Base-by-base conservation (phyloP, 2,113 vertebrate genomes). In the Motacilla tschutschensis region DNA sequence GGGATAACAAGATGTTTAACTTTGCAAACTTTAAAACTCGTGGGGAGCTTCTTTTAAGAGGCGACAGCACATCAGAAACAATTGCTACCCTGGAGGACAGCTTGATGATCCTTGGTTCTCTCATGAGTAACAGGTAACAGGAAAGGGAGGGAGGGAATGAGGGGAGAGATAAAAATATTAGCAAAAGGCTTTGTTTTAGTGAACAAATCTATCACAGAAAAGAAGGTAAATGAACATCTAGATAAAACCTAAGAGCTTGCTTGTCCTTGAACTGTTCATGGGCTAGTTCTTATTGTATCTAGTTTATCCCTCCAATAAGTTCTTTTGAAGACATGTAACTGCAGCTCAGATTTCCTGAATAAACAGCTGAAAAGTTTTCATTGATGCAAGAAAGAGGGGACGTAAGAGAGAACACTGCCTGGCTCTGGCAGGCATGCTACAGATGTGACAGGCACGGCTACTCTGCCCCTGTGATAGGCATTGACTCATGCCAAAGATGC, bases 81-180 rank as follows among this genome's bases (percentile, higher is more conserved):
- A 98, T 99, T n/a, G 69, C 98, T 83, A 97, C 75, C 90, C 98
- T 99, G 98, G 99, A 99, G 87, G 99, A 99, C 96, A 99, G 98
- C 91, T 92, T 99, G 90, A 99, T 99, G 98, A 50, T 99, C 64
- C 95, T 99, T 87, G 97, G 98, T 4, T 98, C 99, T 48, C 97
- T 99, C 9, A 97, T 99, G 98, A 99, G 93, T 95, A 99, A 98
- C 96, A 98, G 99, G 99, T 99, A 94, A 90, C 25, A 60, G 35
- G 17, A 83, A 46, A 41, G 18, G 10, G 21, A 10, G 9, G 6
- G 6, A 36, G 17, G 5, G 6, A 19, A 12, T 21, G 3, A 18
- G 10, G 2, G 8, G 4, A 11, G 22, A 59, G 10, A n/a, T 26
- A 26, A 69, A 83, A 79, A 70, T 60, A 25, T n/a, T 43, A 51